Percentiles rank a stretch among this genome's conserved stretches.
These are phyloP conservation scores for Cryptops parisi DNA, from an alignment of 2,888 invertebrate genomes.

Conservation along the genomic window DNA sequence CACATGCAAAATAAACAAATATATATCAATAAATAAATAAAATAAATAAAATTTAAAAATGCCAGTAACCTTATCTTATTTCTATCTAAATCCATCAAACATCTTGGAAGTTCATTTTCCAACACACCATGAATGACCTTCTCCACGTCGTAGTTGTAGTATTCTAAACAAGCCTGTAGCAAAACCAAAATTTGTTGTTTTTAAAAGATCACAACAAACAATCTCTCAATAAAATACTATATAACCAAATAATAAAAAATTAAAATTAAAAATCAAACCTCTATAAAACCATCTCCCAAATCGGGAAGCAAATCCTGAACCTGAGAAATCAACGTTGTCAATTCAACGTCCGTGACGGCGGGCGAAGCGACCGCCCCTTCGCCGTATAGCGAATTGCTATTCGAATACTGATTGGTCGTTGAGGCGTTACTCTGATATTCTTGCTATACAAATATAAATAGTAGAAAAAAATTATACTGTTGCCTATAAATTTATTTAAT, in stretches of 20 bases:
- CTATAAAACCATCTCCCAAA: slow-evolving; percentile 56
- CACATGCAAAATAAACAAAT: no score
- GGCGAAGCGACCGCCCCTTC: slow-evolving; percentile 23
- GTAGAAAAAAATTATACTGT: no score
- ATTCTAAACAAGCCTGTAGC: slow-evolving; percentile 54
- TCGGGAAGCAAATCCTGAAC: slow-evolving; percentile 65
- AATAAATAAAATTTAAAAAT: no score
- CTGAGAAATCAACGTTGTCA: slow-evolving; percentile 46
- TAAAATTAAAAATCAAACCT: slow-evolving; percentile 29
- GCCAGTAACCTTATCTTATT: no score
- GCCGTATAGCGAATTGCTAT: no score
- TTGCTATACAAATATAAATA: no score
- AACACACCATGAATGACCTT: slow-evolving; percentile 68
- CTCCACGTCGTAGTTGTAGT: slow-evolving; percentile 58
- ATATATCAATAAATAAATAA: background rate
- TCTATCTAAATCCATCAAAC: slow-evolving; percentile 28
- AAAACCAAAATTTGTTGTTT: slow-evolving; percentile 27
- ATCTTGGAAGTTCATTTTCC: slow-evolving; percentile 50
- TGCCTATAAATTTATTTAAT: no score
- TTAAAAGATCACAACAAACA: no score
- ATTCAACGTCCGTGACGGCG: slow-evolving; percentile 40
- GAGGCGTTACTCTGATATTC: no score
- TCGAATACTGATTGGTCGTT: no score
- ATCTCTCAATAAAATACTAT: no score
- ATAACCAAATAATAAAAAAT: no score